Base-by-base conservation (phyloP, 2,797 vertebrate genomes). In the Darevskia mixta region DNA sequence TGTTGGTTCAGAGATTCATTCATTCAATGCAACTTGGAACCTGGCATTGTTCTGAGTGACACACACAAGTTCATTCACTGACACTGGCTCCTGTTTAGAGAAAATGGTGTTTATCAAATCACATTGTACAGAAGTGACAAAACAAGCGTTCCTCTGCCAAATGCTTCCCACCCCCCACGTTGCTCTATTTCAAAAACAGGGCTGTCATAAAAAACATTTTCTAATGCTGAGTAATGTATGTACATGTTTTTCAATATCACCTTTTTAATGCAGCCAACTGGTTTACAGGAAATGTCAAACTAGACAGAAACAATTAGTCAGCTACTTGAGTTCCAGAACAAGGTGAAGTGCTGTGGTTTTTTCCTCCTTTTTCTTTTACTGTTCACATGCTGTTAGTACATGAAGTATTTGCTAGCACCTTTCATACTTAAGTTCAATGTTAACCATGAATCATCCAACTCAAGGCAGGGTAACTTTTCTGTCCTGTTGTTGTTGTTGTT, bases 201-300 rank as follows among this genome's bases (percentile, higher is more conserved):
- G 27, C 61, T 84, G 55, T 75, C 77, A 67, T 20, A 29, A 32
- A 83, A 84, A 75, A 76, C 69, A 29, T 87, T 83, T 43, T 41
- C 17, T 80, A 80, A 78, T 58, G 43, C 79, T 82, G 71, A 43
- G 10, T 77, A 82, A 79, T 84, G 55, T 61, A 78, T 20, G 55
- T 80, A 49, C 67, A 73, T 8, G 27, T 49, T 64, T 69, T 75
- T 76, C 82, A 72, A 86, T 69, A 90, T 69, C 41, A 58, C 61
- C 55, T 58, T 87, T 76, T 67, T 90, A 86, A 32, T 25, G 27
- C 55, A 38, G 61, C 43, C 79, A 81, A 58, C 79, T 75, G 35
- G 81, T 41, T 90, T 83, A 38, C 69, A 83, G 76, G 41, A 76
- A 87, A 90, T 80, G 81, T 87, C 86, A 87, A 84, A 87, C 83